Conservation (phyloP, 2,888 invertebrate species). For the Agriopis aurantiaria region DNA sequence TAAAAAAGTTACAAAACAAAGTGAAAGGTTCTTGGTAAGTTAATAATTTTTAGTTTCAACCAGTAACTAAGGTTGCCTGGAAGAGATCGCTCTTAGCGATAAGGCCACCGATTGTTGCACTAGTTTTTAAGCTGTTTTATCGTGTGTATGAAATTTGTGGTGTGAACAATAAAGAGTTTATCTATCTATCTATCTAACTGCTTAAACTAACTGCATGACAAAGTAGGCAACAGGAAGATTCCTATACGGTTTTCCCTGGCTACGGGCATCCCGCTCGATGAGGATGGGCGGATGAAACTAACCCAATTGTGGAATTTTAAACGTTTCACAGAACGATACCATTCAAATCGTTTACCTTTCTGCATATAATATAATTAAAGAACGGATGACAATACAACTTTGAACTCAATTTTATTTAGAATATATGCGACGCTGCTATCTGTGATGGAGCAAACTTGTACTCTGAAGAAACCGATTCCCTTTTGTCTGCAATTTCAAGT, state of each 20-base stretch:
- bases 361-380: constrained; percentile 18
- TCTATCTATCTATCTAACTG: too few species aligned
- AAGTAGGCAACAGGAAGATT: constrained; percentile 10
- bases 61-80: too few species aligned
- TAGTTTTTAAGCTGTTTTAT: too few species aligned
- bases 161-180: too few species aligned
- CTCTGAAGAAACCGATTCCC: not conserved
- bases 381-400: not conserved
- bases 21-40: too few species aligned
- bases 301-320: not conserved
- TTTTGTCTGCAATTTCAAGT: constrained; percentile 1
- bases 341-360: constrained; percentile 15
- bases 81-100: too few species aligned
- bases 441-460: not conserved
- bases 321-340: not conserved
- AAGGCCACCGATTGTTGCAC: too few species aligned
- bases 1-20: too few species aligned
- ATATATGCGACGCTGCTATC: too few species aligned
- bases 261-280: not conserved
- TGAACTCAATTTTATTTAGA: not conserved
- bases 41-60: too few species aligned
- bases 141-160: too few species aligned
- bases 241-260: constrained; percentile 4
- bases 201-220: too few species aligned
- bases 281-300: constrained; percentile 5